Conservation (phyloP, 2,888 invertebrate species). For the Slavum lentiscoides region DNA sequence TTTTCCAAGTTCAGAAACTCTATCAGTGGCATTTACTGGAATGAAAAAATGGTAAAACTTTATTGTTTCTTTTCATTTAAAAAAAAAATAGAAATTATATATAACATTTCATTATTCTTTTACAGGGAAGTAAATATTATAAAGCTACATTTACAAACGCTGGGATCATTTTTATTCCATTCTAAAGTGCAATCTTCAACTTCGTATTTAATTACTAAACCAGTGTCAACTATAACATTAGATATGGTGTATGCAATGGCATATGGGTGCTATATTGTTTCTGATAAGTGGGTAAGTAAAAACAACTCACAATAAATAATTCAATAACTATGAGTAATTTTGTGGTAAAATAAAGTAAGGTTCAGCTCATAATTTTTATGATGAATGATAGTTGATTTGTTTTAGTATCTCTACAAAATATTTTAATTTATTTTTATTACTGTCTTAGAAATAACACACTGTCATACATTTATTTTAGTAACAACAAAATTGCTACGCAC, state of each 20-base stretch:
- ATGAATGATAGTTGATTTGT: too few relatives aligned
- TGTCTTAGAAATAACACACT: too few relatives aligned
- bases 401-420: too few relatives aligned
- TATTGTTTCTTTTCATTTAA: too few relatives aligned
- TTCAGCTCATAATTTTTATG: too few relatives aligned
- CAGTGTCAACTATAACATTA: slow-evolving; percentile 69
- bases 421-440: too few relatives aligned
- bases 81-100: background rate
- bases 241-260: slow-evolving; percentile 75
- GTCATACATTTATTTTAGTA: too few relatives aligned
- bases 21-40: slow-evolving; percentile 23
- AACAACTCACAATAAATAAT: background rate
- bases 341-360: too few relatives aligned
- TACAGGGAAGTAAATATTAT: slow-evolving; percentile 59
- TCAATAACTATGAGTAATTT: too few relatives aligned
- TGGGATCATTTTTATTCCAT: slow-evolving; percentile 67
- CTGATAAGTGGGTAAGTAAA: slow-evolving; percentile 68
- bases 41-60: slow-evolving; percentile 13
- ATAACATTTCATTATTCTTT: slow-evolving; percentile 55
- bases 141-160: slow-evolving; percentile 62
- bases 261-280: slow-evolving; percentile 76
- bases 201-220: slow-evolving; percentile 75
- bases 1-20: too few relatives aligned
- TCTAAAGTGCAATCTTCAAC: slow-evolving; percentile 70
- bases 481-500: too few relatives aligned